Evolutionary conservation across 2,888 invertebrate genomes (phyloP), one percentile per base, ranked within the genome.

Genomic region (Ormyrus nitidulus): DNA sequence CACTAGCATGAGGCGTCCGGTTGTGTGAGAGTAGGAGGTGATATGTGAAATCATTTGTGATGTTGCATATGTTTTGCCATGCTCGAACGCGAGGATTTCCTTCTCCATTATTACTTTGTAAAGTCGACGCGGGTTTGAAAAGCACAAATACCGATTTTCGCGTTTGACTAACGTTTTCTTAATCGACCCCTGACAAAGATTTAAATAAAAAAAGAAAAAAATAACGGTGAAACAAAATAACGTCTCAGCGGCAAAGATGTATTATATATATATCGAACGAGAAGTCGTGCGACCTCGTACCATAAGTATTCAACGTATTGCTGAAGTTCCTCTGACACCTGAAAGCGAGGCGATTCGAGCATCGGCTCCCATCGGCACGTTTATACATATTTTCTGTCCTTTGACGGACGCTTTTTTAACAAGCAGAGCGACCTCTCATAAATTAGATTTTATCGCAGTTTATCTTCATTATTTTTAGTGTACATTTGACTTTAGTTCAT

Each of bases 291-390:
- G 74, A 80, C 71, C 64, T 79, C 72, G 73, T 76, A 82, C 46
- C 69, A 78, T 79, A 78, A 82, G 78, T 80, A 82, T 82, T 82
- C 76, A 80, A 78, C 58, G 70, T 80, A 74, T 80, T 79, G 82
- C 80, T 80, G 82, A 82, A 82, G 82, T 82, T 82, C 82, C 82
- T 82, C 80, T 72, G 65, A 69, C 54, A 80, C 53, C 71, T 62
- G 53, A 74, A 77, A 77, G 74, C 71, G 72, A 79, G 79, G 51
- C 69, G 71, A 75, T 81, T 69, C 69, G 19, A 69, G 68, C 68
- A 77, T 73, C n/a, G 48, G 77, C 73, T 77, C 53, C 44, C 66
- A 77, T 80, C 56, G 64, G 51, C 53, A 73, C 13, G 49, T 58
- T 75, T 46, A 76, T n/a, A 64, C 51, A 66, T 56, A 70, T 59